Base-by-base conservation (phyloP, 1,140 invertebrate genomes). In the Sminthurides bifidus region DNA sequence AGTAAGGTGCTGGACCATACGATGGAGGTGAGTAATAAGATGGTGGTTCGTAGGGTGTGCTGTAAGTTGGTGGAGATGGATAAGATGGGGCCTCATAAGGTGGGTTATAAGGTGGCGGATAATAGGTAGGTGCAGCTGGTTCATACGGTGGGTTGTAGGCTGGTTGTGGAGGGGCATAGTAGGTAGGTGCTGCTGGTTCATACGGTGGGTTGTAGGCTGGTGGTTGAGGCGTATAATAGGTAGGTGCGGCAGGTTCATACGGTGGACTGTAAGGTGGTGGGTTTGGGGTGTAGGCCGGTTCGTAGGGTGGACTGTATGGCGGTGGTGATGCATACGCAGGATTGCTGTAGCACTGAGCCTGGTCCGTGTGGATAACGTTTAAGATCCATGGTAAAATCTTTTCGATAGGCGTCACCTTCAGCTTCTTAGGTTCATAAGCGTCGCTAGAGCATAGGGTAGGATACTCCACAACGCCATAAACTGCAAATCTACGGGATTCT, bases 391-490 rank as follows among this genome's bases (percentile, higher is more conserved):
- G 41, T 8, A 64, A 17, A n/a, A 64, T 51, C 12, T 52, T 49
- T 23, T 59, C 31, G 12, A 58, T 40, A 30, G 58, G 58, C 3
- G 62, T 60, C 12, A 55, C 55, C 30, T 52, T 58, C 43, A 64
- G 51, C 37, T 60, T 64, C 40, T 58, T 60, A 1, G 45, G 29
- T 4, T 50, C 45, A 3, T 26, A 17, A 38, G 50, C 45, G 45
- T 41, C 56, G 33, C 58, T 60, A 23, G 54, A 45, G 50, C 62
- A 64, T 40, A 55, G 30, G n/a, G 62, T 56, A 33, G 52, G 45
- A 31, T 64, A 64, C 33, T 57, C 53, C 23, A 64, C 62, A 37
- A 64, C 43, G 2, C 62, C 62, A 35, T 33, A 57, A 12, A 64
- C 29, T 10, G 50, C 62, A 31, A 59, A 59, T 35, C 58, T 17